phyloP scores from a whole-genome alignment of 2,888 invertebrate species.

The Acronicta leporina region DNA sequence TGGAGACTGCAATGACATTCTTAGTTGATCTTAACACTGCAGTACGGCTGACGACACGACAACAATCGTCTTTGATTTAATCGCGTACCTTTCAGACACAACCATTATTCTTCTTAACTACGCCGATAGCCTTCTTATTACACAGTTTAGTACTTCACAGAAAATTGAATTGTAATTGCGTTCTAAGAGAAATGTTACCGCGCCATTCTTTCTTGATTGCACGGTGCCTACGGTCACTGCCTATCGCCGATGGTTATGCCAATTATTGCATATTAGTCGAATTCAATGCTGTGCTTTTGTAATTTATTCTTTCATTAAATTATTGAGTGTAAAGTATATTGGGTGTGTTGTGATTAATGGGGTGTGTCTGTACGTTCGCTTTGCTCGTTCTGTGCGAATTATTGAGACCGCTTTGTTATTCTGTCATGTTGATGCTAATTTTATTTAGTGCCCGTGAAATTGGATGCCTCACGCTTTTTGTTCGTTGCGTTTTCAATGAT shows the following conservation, averaged over 20 bases:
- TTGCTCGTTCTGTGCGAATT: slow-evolving; percentile 82
- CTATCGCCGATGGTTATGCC: slow-evolving; percentile 62
- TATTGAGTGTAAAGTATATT: slow-evolving; percentile 67
- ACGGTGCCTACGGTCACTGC: slow-evolving; percentile 61
- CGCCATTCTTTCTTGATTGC: slow-evolving; percentile 76
- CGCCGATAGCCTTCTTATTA: slow-evolving; percentile 63
- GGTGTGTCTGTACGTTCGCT: slow-evolving; percentile 67
- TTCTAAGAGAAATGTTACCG: slow-evolving; percentile 76
- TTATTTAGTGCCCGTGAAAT: slow-evolving; percentile 87
- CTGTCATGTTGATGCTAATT: slow-evolving; percentile 83
- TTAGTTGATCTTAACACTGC: slow-evolving; percentile 56
- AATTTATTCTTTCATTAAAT: slow-evolving; percentile 76
- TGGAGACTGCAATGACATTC: slow-evolving; percentile 51
- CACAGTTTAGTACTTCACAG: slow-evolving; percentile 71
- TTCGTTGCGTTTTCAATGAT: slow-evolving; percentile 66
- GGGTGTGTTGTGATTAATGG: slow-evolving; percentile 75
- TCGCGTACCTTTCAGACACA: slow-evolving; percentile 61
- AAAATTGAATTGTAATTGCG: slow-evolving; percentile 85
- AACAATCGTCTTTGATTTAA: slow-evolving; percentile 68
- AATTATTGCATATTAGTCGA: slow-evolving; percentile 84
- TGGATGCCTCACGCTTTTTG: slow-evolving; percentile 77
- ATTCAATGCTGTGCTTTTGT: slow-evolving; percentile 69
- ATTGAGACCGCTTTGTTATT: slow-evolving; percentile 85
- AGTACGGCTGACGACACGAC: slow-evolving; percentile 56
- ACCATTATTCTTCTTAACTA: slow-evolving; percentile 59